phyloP scores from a whole-genome alignment of 2,888 invertebrate species.

The Drosophila dives region DNA sequence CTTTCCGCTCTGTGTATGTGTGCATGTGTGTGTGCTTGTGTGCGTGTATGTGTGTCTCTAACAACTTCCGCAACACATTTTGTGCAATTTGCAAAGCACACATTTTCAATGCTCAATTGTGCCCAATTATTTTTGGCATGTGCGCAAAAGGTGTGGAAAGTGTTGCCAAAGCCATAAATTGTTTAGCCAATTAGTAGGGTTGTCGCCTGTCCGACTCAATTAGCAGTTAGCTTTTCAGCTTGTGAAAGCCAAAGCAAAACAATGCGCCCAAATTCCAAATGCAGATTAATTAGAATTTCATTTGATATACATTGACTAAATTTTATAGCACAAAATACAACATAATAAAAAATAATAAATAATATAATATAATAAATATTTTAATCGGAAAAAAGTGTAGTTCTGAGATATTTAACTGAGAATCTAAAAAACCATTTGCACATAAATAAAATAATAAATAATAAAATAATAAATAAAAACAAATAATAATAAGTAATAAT shows the following conservation, averaged over 20 bases:
- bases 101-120: conserved; percentile 72
- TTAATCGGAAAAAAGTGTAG: too few relatives aligned
- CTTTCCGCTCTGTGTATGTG: neutral
- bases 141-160: conserved; percentile 76
- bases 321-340: neutral
- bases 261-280: neutral
- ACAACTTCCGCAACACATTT: conserved; percentile 78
- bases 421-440: too few relatives aligned
- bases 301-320: neutral
- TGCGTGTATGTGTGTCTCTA: conserved; percentile 35
- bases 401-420: too few relatives aligned
- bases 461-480: too few relatives aligned
- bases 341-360: too few relatives aligned
- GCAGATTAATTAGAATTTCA: conserved; percentile 20
- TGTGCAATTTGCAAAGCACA: conserved; percentile 72
- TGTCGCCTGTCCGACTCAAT: conserved; percentile 46
- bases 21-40: conserved; percentile 6
- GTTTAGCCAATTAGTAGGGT: conserved; percentile 61
- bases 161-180: conserved; percentile 72
- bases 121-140: conserved; percentile 75
- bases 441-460: neutral
- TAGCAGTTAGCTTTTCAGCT: conserved; percentile 29
- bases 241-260: conserved; percentile 11
- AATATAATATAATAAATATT: too few relatives aligned
- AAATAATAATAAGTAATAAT: too few relatives aligned